phyloP scores from a whole-genome alignment of 2,113 vertebrate genomes.

The Holacanthus passer region DNA sequence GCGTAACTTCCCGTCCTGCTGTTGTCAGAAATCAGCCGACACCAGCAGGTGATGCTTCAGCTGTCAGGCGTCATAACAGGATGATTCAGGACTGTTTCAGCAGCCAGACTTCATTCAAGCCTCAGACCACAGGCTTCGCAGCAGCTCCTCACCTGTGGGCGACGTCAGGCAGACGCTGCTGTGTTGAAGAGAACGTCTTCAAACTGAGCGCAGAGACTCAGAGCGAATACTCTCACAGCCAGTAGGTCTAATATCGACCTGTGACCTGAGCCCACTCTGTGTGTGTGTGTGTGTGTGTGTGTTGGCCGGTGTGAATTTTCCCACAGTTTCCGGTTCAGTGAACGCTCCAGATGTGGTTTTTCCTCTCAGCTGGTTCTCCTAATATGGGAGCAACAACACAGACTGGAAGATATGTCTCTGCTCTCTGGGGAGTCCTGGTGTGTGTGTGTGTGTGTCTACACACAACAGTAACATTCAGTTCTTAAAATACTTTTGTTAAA shows the following conservation, averaged over 20 bases:
- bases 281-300: background rate
- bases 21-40: no score
- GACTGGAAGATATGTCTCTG: background rate
- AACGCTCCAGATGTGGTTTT: conserved; percentile 19
- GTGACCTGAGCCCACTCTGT: background rate
- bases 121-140: no score
- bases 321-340: conserved; percentile 19
- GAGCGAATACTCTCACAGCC: background rate
- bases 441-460: background rate
- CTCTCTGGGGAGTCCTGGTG: conserved; percentile 11
- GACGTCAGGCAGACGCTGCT: no score
- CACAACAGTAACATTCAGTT: no score
- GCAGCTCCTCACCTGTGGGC: no score
- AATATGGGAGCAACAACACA: conserved; percentile 35
- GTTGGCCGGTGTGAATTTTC: conserved; percentile 7
- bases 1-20: no score
- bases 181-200: no score
- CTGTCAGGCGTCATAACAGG: no score
- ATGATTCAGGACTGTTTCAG: no score
- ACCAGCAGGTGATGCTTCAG: no score
- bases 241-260: background rate
- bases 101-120: no score
- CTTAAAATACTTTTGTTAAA: background rate
- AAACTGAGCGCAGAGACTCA: background rate
- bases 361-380: conserved; percentile 35